Conservation (phyloP, 2,113 vertebrate genomes). For the Seriola dumerili region DNA sequence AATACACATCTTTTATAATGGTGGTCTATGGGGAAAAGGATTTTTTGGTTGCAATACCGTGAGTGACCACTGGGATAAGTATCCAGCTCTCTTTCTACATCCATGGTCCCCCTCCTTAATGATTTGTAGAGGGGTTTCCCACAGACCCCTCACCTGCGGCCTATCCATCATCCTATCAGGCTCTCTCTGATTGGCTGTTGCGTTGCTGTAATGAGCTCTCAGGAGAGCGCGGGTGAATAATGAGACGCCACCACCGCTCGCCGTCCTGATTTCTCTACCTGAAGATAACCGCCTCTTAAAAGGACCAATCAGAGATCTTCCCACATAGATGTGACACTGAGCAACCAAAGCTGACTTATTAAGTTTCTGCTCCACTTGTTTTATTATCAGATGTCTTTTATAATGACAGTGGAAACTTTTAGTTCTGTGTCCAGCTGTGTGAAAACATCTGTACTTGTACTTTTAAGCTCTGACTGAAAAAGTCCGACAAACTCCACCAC, state of each 20-base stretch:
- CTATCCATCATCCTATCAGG: slow-evolving; percentile 42
- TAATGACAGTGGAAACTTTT: no score
- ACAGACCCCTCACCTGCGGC: not conserved
- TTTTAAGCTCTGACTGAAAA: no score
- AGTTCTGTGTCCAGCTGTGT: no score
- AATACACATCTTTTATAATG: no score
- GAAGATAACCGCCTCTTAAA: not conserved
- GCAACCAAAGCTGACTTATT: no score
- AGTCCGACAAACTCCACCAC: no score
- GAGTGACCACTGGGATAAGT: not conserved
- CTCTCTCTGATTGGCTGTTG: slow-evolving; percentile 22
- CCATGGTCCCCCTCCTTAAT: not conserved
- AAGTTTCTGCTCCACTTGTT: no score
- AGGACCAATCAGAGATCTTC: slow-evolving; percentile 3
- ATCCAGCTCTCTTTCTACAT: not conserved
- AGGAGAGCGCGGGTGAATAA: slow-evolving; percentile 30
- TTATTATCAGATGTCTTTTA: no score
- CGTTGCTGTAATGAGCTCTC: slow-evolving; percentile 32
- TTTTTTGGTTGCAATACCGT: no score
- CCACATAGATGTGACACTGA: no score
- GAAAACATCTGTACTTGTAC: no score
- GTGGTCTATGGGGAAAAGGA: no score
- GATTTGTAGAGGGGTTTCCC: not conserved
- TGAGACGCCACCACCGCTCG: not conserved
- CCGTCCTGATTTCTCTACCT: not conserved